A percentile compares a stretch with the other conserved stretches of the same genome.
phyloP scores from a whole-genome alignment of 2,888 invertebrate species.

The Synanthedon andrenaeformis region DNA sequence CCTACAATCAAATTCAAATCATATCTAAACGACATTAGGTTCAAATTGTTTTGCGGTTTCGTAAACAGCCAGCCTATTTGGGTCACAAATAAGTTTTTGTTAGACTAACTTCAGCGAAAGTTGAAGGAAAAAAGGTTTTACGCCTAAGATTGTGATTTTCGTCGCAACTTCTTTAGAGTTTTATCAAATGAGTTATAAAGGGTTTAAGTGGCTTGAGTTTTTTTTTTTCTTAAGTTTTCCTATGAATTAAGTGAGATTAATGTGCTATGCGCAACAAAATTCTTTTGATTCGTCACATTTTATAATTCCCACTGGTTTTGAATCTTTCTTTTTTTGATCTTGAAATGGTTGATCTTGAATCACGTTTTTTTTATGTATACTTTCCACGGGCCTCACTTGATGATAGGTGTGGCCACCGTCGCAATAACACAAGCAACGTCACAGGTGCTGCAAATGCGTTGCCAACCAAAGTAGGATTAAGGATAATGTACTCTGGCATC shows the following conservation, averaged over 20 bases:
- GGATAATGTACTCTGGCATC: no score
- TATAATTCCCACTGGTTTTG: background rate
- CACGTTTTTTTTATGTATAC: no score
- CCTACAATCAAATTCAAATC: background rate
- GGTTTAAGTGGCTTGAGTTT: background rate
- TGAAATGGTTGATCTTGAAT: no score
- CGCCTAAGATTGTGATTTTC: constrained; percentile 14
- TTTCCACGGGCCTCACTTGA: no score
- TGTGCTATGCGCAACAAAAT: background rate
- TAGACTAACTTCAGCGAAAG: background rate
- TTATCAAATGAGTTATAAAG: constrained; percentile 29
- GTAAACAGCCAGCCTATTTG: background rate
- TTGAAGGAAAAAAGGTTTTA: constrained; percentile 2
- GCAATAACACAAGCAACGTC: no score
- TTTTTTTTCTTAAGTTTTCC: background rate
- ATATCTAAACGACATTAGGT: background rate
- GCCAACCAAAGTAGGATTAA: no score
- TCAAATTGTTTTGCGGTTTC: background rate
- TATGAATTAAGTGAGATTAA: background rate
- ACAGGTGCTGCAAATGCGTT: no score
- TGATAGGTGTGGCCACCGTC: no score
- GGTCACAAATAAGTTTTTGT: background rate
- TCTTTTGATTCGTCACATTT: no score
- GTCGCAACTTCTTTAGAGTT: constrained; percentile 5
- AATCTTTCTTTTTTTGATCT: no score